Evolutionary conservation across 2,888 invertebrate genomes (phyloP).

Genomic region (Leuctra nigra): DNA sequence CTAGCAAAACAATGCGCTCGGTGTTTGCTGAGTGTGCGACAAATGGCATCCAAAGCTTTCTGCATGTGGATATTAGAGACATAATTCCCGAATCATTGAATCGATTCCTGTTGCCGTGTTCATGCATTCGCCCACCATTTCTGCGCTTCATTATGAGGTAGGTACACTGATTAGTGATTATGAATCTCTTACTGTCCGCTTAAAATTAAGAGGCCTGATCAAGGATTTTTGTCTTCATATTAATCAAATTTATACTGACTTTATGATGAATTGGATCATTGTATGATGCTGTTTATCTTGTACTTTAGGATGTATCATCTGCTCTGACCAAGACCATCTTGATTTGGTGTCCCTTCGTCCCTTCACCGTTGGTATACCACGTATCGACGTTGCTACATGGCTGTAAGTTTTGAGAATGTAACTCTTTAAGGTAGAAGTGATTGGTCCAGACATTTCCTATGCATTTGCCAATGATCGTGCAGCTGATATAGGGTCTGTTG

Average conservation of each 20-base stretch:
- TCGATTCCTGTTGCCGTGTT: neutral
- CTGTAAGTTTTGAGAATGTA: conserved; percentile 43
- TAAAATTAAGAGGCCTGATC: no score
- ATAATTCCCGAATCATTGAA: neutral
- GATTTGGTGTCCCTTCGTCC: conserved; percentile 88
- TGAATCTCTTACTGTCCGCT: no score
- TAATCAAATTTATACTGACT: no score
- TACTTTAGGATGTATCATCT: conserved; percentile 62
- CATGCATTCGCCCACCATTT: neutral
- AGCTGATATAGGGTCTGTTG: no score
- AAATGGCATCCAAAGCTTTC: neutral
- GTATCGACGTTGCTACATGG: conserved; percentile 99
- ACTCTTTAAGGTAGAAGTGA: no score
- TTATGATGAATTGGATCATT: no score
- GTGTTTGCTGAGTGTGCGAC: neutral
- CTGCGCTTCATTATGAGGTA: conserved; percentile 1
- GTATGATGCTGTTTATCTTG: no score
- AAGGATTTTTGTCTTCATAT: no score
- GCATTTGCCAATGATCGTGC: no score
- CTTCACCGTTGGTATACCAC: conserved; percentile 99
- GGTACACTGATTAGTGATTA: no score
- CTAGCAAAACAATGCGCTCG: no score
- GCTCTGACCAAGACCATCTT: conserved; percentile 81
- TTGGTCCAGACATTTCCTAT: neutral
- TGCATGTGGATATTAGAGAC: neutral